These are phyloP conservation scores for Ips nitidus DNA, from an alignment of 1,140 invertebrate species.

Conservation along the genomic window DNA sequence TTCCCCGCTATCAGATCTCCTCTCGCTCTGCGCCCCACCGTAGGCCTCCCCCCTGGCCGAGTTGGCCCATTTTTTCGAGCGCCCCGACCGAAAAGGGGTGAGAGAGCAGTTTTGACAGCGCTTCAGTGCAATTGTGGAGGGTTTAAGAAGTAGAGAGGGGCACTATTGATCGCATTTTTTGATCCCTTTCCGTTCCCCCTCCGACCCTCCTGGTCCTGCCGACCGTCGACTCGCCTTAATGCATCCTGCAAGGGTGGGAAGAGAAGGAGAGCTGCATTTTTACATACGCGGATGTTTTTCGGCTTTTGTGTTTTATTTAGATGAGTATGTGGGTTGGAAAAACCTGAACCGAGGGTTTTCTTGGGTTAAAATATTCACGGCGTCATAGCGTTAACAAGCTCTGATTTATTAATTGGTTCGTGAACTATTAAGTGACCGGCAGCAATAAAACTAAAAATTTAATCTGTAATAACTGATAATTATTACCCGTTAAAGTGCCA, in stretches of 20 bases:
- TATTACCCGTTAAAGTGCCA: not conserved
- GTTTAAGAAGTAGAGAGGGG: slow-evolving; percentile 52
- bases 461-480: not conserved
- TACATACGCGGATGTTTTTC: slow-evolving; percentile 13
- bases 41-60: not conserved
- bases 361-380: slow-evolving; percentile 20
- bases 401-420: too few relatives aligned
- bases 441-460: too few relatives aligned
- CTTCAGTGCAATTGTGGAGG: slow-evolving; percentile 53
- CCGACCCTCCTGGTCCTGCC: slow-evolving; percentile 21
- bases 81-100: slow-evolving; percentile 27
- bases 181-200: slow-evolving; percentile 49
- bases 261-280: slow-evolving; percentile 38
- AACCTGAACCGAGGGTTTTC: not conserved
- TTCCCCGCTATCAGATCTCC: slow-evolving; percentile 1
- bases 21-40: not conserved
- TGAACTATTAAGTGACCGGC: too few relatives aligned
- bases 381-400: too few relatives aligned
- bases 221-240: slow-evolving; percentile 39
- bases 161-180: slow-evolving; percentile 55
- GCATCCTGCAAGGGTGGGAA: slow-evolving; percentile 37
- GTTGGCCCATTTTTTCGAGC: slow-evolving; percentile 33
- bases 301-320: slow-evolving; percentile 16
- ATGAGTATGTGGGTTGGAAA: not conserved
- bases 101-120: slow-evolving; percentile 51